A percentile compares a stretch with the other conserved stretches of the same genome.
Evolutionary conservation across 2,888 invertebrate species (phyloP).

Genomic region (Meiosimyza platycephala): DNA sequence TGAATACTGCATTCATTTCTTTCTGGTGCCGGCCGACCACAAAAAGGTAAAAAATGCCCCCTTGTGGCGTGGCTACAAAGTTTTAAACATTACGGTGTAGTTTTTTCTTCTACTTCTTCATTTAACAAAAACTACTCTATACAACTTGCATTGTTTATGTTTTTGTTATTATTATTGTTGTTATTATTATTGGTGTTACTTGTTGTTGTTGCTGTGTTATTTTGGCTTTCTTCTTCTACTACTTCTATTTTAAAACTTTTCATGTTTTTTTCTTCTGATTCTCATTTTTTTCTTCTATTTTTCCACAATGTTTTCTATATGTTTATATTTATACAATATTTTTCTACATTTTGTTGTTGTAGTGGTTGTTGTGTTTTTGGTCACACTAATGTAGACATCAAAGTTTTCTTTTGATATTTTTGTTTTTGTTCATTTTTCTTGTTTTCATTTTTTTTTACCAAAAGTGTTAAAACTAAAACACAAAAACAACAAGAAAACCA

Average conservation of each 20-base stretch:
- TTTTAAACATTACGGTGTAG: constrained; percentile 3
- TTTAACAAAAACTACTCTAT: neutral
- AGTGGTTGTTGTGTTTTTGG: neutral
- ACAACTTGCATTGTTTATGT: constrained; percentile 21
- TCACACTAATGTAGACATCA: neutral
- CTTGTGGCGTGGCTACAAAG: constrained; percentile 27
- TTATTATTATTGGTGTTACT: constrained; percentile 1
- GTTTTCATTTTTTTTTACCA: neutral
- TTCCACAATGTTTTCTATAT: neutral
- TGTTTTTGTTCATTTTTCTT: neutral
- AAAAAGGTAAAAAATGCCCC: neutral
- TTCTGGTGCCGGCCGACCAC: neutral
- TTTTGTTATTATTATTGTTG: neutral
- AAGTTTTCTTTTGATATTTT: neutral
- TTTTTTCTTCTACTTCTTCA: neutral
- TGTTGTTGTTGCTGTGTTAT: constrained; percentile 1
- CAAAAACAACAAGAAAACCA: no score
- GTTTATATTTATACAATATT: neutral
- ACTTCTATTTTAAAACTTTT: neutral
- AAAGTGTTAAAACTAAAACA: no score
- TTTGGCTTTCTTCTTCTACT: constrained; percentile 1
- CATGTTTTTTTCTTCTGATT: constrained; percentile 1
- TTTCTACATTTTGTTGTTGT: neutral
- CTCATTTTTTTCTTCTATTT: neutral
- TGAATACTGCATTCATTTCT: neutral